Base-by-base conservation (phyloP, 2,797 vertebrate species). In the Emys orbicularis region DNA sequence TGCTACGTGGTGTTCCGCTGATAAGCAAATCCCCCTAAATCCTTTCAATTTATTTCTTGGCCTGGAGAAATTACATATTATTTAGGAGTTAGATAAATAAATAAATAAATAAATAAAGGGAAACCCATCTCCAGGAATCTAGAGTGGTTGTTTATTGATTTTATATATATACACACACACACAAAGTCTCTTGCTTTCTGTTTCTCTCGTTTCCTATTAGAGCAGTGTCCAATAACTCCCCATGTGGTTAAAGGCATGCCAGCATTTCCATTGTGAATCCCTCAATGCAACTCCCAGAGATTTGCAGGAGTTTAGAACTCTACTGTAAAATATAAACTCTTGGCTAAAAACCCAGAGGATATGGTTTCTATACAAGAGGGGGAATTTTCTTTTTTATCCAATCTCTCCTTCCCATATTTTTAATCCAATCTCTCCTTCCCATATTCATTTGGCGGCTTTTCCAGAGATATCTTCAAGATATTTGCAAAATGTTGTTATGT, bases 21-120 rank as follows among this genome's bases (percentile, higher is more conserved):
- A 99, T 99, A 99, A 99, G 98, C 98, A 99, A 99, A 99, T 99
- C 98, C 98, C 90, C 97, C 97, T 97, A 98, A 99, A 99, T 98
- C 98, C 98, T 96, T 98, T 98, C 98, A 98, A 98, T 98, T 99
- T 98, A 98, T 98, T 98, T 98, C 97, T 98, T 98, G 97, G 97
- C 98, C 97, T 95, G 89, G 97, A 98, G 98, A 98, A 98, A 98
- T 98, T 97, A 98, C 96, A 97, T 98, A 98, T 98, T 98, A 98
- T 98, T 98, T 98, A 98, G 97, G 79, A 97, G 90, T 61, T 96
- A 97, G 96, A 97, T 95, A 96, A 96, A 91, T 96, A 88, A 90
- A 61, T 34, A 88, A 90, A 61, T 34, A 37, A 84, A 83, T 80
- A 53, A 95, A 61, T 68, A 53, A 96, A 96, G 84, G 89, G 96